Evolutionary conservation across 2,113 vertebrate species (phyloP).

Genomic region (Ictalurus punctatus): DNA sequence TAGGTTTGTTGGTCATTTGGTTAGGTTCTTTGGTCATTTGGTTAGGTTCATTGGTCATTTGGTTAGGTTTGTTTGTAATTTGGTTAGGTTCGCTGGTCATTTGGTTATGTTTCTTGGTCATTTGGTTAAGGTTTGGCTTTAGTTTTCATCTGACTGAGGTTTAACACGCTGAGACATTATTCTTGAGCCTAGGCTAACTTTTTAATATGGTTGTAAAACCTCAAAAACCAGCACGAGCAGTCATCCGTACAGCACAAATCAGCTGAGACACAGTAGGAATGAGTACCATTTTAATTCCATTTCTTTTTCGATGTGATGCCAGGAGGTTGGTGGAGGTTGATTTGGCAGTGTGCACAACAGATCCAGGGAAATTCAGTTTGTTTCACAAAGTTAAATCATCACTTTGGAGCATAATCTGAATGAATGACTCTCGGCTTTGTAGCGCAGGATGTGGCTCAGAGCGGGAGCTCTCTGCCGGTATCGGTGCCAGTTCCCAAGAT

Average conservation of each 20-base stretch:
- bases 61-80: background rate
- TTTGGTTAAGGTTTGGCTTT: background rate
- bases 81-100: background rate
- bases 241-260: background rate
- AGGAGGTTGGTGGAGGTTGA: background rate
- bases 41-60: background rate
- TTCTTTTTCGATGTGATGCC: background rate
- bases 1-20: background rate
- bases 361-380: constrained; percentile 28
- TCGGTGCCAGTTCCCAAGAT: constrained; percentile 14
- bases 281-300: background rate
- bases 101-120: background rate
- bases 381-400: constrained; percentile 29
- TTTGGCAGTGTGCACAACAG: constrained; percentile 30
- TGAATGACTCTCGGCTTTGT: constrained; percentile 20
- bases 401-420: constrained; percentile 18
- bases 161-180: too few relatives aligned
- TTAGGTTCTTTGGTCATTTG: background rate
- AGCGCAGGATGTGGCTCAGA: constrained; percentile 21
- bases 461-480: background rate
- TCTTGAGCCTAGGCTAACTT: background rate
- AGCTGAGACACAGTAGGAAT: background rate
- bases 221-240: background rate
- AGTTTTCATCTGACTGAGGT: background rate
- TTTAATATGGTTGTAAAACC: background rate